A percentile compares a stretch with the other conserved stretches of the same genome.
phyloP scores from a whole-genome alignment of 1,140 invertebrate species.

The Anastatus disparis region DNA sequence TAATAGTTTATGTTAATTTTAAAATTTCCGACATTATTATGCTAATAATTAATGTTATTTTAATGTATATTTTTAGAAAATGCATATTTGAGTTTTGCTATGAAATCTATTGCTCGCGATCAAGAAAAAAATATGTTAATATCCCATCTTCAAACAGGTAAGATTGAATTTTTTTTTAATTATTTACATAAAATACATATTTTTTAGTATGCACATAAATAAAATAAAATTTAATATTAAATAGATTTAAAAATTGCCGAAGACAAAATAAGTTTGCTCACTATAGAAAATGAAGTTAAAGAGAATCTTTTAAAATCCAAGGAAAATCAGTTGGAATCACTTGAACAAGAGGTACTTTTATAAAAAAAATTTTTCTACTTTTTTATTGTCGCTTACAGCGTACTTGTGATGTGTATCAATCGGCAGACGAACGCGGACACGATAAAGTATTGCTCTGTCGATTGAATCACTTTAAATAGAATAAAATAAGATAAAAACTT shows the following conservation, averaged over 20 bases:
- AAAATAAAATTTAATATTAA: too few relatives aligned
- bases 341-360: slow-evolving; percentile 11
- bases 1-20: background rate
- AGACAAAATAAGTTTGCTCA: background rate
- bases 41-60: background rate
- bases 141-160: slow-evolving; percentile 25
- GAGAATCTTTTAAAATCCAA: slow-evolving; percentile 4
- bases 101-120: slow-evolving; percentile 14
- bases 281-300: slow-evolving; percentile 18
- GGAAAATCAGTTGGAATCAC: background rate
- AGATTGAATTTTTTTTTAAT: background rate
- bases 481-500: too few relatives aligned
- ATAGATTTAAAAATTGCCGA: background rate
- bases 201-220: too few relatives aligned
- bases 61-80: slow-evolving; percentile 26
- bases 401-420: too few relatives aligned
- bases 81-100: background rate
- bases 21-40: background rate
- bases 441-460: too few relatives aligned
- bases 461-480: too few relatives aligned
- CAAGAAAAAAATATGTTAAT: slow-evolving; percentile 23
- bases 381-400: too few relatives aligned
- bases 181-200: too few relatives aligned
- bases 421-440: too few relatives aligned
- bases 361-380: too few relatives aligned